Evolutionary conservation across 1,140 invertebrate species (phyloP).

Genomic region (Aphidius gifuensis): DNA sequence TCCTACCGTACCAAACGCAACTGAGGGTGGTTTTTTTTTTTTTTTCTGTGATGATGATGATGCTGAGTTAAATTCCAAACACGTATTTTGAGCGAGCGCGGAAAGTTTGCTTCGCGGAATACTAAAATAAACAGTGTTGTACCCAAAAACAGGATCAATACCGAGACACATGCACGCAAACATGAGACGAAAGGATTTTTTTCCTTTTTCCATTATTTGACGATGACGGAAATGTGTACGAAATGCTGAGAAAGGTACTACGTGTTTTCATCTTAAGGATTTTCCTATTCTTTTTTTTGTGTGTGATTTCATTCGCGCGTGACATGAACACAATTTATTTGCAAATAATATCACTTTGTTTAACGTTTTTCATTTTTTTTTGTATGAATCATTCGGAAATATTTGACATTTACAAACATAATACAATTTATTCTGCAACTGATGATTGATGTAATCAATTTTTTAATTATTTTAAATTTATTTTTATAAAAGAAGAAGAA

Average conservation of each 20-base stretch:
- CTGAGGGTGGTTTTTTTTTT: not conserved
- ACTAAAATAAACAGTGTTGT: slow-evolving; percentile 44
- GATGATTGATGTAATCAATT: too few relatives aligned
- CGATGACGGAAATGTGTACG: not conserved
- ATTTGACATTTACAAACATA: too few relatives aligned
- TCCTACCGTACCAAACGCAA: not conserved
- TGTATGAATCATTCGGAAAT: too few relatives aligned
- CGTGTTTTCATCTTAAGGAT: not conserved
- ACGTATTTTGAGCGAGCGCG: slow-evolving; percentile 39
- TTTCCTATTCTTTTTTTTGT: too few relatives aligned
- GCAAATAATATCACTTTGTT: too few relatives aligned
- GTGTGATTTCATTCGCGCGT: too few relatives aligned
- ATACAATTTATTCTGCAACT: too few relatives aligned
- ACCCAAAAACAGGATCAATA: slow-evolving; percentile 14
- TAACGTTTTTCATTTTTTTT: too few relatives aligned
- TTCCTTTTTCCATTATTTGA: slow-evolving; percentile 3
- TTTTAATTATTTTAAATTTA: too few relatives aligned
- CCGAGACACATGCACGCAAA: slow-evolving; percentile 3
- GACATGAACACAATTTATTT: too few relatives aligned
- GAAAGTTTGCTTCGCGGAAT: slow-evolving; percentile 50
- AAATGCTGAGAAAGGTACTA: not conserved
- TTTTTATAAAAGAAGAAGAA: too few relatives aligned
- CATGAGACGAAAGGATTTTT: not conserved
- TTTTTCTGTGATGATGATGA: slow-evolving; percentile 6
- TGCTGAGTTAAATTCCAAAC: slow-evolving; percentile 40